These are phyloP conservation scores for Sarcoramphus papa DNA, from an alignment of 2,797 vertebrate species.

Conservation along the genomic window DNA sequence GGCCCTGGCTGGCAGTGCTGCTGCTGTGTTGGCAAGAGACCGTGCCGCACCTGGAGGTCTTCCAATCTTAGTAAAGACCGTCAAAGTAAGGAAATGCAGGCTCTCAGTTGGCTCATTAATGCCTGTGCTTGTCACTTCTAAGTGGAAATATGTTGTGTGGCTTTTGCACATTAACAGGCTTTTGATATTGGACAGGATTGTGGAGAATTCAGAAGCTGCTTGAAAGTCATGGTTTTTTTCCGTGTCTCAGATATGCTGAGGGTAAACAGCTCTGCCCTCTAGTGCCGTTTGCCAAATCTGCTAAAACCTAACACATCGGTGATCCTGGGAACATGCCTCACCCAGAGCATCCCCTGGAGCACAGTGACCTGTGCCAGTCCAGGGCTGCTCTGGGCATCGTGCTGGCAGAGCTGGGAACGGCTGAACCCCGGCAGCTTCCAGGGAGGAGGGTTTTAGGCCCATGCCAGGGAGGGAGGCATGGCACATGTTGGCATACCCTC, in stretches of 20 bases:
- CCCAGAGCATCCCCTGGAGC: neutral
- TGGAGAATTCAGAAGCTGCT: neutral
- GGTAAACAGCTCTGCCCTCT: slow-evolving; percentile 54
- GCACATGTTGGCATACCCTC: neutral
- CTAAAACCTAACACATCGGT: accelerated
- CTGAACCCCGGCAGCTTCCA: neutral
- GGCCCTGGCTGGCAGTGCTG: neutral
- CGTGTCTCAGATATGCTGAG: neutral
- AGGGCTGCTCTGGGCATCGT: neutral
- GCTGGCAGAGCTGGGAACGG: neutral
- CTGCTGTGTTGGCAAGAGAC: neutral
- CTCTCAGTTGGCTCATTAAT: neutral
- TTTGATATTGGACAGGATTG: neutral
- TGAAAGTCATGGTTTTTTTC: accelerated
- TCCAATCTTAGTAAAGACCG: neutral
- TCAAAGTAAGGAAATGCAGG: neutral
- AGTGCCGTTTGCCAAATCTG: neutral
- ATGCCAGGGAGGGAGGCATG: neutral
- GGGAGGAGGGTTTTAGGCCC: neutral
- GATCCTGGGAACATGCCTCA: neutral
- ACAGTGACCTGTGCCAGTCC: neutral
- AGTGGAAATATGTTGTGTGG: neutral
- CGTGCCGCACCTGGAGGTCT: neutral
- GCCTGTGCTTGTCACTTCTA: neutral
- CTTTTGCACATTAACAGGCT: neutral